These are phyloP conservation scores for Drosophila kuntzei DNA, from an alignment of 2,888 invertebrate genomes.

Conservation along the genomic window DNA sequence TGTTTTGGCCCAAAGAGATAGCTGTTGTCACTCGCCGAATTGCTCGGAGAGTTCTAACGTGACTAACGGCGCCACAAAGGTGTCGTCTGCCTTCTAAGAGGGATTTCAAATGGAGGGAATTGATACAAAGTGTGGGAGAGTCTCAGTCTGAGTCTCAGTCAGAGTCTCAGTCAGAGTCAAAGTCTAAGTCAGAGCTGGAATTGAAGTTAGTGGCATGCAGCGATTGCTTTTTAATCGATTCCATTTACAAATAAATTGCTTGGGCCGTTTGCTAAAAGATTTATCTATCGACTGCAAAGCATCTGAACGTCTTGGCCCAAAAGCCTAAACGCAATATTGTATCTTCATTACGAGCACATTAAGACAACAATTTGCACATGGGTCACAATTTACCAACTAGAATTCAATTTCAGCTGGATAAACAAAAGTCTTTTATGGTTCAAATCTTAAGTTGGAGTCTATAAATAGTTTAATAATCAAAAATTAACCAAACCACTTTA, in stretches of 20 bases:
- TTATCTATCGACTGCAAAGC: slow-evolving; percentile 62
- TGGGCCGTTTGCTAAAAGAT: slow-evolving; percentile 67
- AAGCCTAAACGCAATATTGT: slow-evolving; percentile 42
- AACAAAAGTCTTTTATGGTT: no score
- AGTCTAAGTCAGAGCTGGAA: slow-evolving; percentile 6
- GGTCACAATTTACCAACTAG: neutral
- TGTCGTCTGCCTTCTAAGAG: slow-evolving; percentile 62
- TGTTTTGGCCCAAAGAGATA: slow-evolving; percentile 44
- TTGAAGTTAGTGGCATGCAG: slow-evolving; percentile 59
- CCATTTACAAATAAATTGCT: slow-evolving; percentile 86
- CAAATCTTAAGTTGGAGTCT: no score
- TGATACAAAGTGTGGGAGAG: neutral
- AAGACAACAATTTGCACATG: slow-evolving; percentile 19
- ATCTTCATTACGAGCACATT: slow-evolving; percentile 61
- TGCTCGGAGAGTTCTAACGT: slow-evolving; percentile 75
- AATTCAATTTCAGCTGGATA: no score
- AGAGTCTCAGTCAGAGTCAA: neutral
- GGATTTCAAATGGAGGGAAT: slow-evolving; percentile 18
- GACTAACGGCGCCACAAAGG: slow-evolving; percentile 80
- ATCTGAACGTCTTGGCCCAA: slow-evolving; percentile 19
- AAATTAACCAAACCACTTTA: no score
- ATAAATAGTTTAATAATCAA: no score
- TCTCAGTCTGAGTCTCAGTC: neutral
- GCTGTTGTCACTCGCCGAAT: slow-evolving; percentile 80
- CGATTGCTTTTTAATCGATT: slow-evolving; percentile 86